phyloP scores from a whole-genome alignment of 2,797 vertebrate species.

The Loris lydekkerianus region DNA sequence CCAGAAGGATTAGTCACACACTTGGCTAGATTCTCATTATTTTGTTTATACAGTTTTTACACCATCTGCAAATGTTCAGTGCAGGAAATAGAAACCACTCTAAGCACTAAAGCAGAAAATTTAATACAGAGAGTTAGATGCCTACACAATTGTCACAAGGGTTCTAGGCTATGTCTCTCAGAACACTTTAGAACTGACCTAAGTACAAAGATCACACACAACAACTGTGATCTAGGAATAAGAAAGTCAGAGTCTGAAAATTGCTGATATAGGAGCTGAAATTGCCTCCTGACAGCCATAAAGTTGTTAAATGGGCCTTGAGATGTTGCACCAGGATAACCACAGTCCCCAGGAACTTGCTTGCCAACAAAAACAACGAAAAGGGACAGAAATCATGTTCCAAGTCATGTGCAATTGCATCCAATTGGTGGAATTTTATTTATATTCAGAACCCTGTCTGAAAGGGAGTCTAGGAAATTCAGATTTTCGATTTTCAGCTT shows the following conservation, averaged over 20 bases:
- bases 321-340: not conserved
- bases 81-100: constrained; percentile 47
- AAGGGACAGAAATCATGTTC: not conserved
- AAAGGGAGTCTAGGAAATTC: constrained; percentile 5
- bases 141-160: not conserved
- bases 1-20: constrained; percentile 51
- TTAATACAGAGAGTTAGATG: constrained; percentile 40
- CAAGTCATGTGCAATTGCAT: not conserved
- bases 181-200: not conserved
- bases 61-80: constrained; percentile 41
- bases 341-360: not conserved
- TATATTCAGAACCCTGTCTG: not conserved
- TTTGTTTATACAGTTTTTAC: constrained; percentile 59
- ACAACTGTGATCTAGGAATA: not conserved
- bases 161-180: not conserved
- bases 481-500: not conserved
- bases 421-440: not conserved
- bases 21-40: constrained; percentile 55
- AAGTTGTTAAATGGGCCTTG: not conserved
- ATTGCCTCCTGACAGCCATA: not conserved
- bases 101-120: constrained; percentile 28
- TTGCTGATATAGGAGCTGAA: not conserved
- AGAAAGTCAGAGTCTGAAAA: not conserved
- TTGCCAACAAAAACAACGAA: not conserved
- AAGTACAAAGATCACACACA: not conserved